phyloP scores from a whole-genome alignment of 2,113 vertebrate species.

The Tapirus terrestris region DNA sequence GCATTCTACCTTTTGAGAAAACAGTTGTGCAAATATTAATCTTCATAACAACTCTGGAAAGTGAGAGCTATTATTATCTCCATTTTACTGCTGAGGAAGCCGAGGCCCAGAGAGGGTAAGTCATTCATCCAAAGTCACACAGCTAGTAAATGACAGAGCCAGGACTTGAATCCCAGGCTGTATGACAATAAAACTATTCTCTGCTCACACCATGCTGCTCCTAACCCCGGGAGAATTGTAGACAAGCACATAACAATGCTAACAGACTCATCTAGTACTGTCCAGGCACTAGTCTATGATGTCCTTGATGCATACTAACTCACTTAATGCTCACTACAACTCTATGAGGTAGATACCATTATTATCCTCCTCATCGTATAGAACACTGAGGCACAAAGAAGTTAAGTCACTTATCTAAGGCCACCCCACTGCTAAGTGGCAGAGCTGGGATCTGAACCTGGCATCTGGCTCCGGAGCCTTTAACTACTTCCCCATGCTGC shows the following conservation, averaged over 20 bases:
- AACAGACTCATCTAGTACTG: neutral
- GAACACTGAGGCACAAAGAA: neutral
- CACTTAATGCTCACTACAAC: neutral
- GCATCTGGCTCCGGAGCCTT: neutral
- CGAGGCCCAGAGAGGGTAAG: conserved; percentile 43
- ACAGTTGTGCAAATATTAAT: neutral
- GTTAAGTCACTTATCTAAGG: neutral
- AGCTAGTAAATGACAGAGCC: conserved; percentile 15
- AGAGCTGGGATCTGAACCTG: neutral
- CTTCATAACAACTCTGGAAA: neutral
- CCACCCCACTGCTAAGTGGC: neutral
- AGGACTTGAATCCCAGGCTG: neutral
- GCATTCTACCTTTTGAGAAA: conserved; percentile 37
- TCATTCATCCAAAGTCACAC: conserved; percentile 46
- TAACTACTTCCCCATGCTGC: neutral
- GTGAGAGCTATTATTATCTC: neutral
- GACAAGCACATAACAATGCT: neutral
- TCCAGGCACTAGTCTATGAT: neutral
- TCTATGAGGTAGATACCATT: neutral
- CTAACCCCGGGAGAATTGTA: neutral
- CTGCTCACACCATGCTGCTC: neutral
- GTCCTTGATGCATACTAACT: neutral
- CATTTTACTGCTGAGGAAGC: neutral
- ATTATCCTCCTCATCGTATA: neutral
- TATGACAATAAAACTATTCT: neutral